These are phyloP conservation scores for Amphipyra tragopoginis DNA, from an alignment of 2,888 invertebrate genomes.

Conservation along the genomic window DNA sequence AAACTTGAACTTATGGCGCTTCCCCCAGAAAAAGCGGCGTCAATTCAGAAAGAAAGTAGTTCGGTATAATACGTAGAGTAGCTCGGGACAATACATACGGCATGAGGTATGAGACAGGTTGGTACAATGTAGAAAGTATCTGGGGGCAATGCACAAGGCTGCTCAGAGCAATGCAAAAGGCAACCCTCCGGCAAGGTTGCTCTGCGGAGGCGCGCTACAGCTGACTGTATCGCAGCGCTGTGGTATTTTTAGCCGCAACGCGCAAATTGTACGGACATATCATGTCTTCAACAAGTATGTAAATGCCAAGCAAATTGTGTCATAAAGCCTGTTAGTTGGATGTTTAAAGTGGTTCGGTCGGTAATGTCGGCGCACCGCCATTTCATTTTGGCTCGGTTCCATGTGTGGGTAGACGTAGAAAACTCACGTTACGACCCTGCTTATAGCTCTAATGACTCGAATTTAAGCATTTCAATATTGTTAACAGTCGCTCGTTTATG, in stretches of 20 bases:
- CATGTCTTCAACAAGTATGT: conserved; percentile 56
- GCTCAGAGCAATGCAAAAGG: too few species aligned
- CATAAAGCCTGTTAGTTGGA: conserved; percentile 55
- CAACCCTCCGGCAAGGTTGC: too few species aligned
- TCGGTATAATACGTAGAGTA: too few species aligned
- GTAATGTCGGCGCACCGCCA: conserved; percentile 54
- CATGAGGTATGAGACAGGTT: too few species aligned
- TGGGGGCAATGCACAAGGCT: too few species aligned
- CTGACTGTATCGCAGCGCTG: not conserved
- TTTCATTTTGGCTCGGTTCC: conserved; percentile 60
- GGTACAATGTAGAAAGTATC: too few species aligned
- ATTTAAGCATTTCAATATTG: conserved; percentile 61
- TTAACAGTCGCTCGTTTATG: conserved; percentile 55
- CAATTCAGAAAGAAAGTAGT: too few species aligned
- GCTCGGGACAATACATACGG: too few species aligned
- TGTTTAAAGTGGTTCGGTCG: conserved; percentile 55
- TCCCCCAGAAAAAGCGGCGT: too few species aligned
- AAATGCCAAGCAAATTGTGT: conserved; percentile 55
- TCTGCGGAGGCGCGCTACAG: too few species aligned
- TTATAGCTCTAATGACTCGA: conserved; percentile 59
- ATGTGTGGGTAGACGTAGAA: conserved; percentile 55
- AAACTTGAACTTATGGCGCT: too few species aligned
- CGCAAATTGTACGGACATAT: conserved; percentile 38
- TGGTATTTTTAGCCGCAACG: conserved; percentile 26
- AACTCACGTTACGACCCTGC: conserved; percentile 51